Base-by-base conservation (phyloP, 2,888 invertebrate species). In the Drosophila paracracens region DNA sequence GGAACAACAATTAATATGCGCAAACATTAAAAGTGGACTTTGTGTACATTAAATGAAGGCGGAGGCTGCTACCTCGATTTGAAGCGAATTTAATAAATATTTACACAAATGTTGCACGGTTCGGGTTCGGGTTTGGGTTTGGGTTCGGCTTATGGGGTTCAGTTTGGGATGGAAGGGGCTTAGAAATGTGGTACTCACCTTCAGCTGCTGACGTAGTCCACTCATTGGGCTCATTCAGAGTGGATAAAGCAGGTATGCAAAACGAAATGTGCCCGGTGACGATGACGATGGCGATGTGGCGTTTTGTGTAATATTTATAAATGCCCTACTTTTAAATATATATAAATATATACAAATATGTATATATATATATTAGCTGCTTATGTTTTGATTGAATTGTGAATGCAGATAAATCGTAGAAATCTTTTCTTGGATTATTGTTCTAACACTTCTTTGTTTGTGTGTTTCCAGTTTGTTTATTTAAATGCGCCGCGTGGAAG, bases 161-260 rank as follows among this genome's bases (percentile, higher is more conserved):
- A 25, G 38, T 38, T 46, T 35, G 18, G 69, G 66, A 25, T 40
- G 25, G 58, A 71, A 54, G 57, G 57, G 61, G 51, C 2, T 36
- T 43, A 10, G 16, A 25, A 16, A 43, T 50, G 51, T 46, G 40
- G 21, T 72, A 87, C 91, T 91, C 79, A 93, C 93, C 93, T 93
- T 93, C 35, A 93, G 88, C 83, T 93, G 93, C 72, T 92, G 92
- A 70, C 93, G 92, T 80, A 93, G 89, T 83, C 93, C 92, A 80
- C 93, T 93, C 93, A 93, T 93, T 76, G 92, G 91, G 88, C 92
- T 92, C 92, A 92, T 92, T 92, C 89, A 91, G 84, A 75, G 69
- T 70, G 77, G 66, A 80, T 71, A 60, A 75, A 70, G 72, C 66
- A 52, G 61, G 27, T 51, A 21, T 40, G 67, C 21, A 48, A 16